A percentile compares a stretch with the other conserved stretches of the same genome.
phyloP scores from a whole-genome alignment of 2,113 vertebrate genomes.

The Bagarius yarrelli region DNA sequence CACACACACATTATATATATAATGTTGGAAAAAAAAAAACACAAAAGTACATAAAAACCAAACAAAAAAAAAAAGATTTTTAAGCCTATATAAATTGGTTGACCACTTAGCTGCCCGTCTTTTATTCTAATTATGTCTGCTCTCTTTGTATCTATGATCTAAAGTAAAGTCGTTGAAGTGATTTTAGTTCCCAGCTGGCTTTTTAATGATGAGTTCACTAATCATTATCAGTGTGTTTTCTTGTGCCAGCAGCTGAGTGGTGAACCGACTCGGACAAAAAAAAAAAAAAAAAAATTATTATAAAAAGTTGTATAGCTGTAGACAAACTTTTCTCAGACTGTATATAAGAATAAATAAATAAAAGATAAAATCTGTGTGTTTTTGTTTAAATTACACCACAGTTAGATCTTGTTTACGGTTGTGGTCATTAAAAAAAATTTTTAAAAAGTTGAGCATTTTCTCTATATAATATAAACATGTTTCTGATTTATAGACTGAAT shows the following conservation, averaged over 20 bases:
- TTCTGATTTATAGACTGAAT: not conserved
- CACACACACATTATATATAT: constrained; percentile 44
- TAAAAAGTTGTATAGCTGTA: constrained; percentile 81
- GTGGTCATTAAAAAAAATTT: not conserved
- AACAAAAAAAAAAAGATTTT: constrained; percentile 57
- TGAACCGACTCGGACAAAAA: constrained; percentile 62
- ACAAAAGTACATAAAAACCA: constrained; percentile 59
- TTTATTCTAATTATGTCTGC: constrained; percentile 59
- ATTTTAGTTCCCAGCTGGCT: constrained; percentile 55
- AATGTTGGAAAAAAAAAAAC: constrained; percentile 54
- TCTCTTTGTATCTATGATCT: constrained; percentile 48
- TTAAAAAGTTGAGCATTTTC: not conserved
- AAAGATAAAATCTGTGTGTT: constrained; percentile 64
- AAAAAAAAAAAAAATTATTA: constrained; percentile 59
- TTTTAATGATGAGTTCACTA: constrained; percentile 62
- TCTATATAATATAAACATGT: not conserved
- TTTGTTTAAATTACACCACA: constrained; percentile 20
- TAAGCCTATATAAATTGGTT: constrained; percentile 65
- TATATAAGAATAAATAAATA: constrained; percentile 78
- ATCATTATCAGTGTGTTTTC: constrained; percentile 67
- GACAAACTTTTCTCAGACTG: constrained; percentile 76
- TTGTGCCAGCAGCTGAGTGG: constrained; percentile 71
- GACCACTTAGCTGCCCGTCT: constrained; percentile 71
- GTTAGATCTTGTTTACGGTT: not conserved
- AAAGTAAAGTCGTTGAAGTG: constrained; percentile 58